These are phyloP conservation scores for Serilophus lunatus DNA, from an alignment of 2,113 vertebrate species.

Conservation along the genomic window DNA sequence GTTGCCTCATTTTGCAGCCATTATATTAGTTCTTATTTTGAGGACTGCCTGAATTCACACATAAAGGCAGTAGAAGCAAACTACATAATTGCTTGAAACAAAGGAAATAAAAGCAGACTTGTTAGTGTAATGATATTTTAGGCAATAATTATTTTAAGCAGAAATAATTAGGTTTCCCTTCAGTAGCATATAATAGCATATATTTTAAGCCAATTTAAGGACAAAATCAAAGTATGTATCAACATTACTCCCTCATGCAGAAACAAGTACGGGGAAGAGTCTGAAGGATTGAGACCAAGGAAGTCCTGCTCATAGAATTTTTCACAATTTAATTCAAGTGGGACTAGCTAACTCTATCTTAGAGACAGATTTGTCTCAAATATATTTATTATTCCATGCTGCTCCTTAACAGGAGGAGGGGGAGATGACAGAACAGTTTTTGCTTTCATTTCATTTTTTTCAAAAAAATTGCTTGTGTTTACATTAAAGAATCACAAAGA, in stretches of 20 bases:
- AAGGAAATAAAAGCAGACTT: conserved; percentile 20
- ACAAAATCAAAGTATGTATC: not conserved
- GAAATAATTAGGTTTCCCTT: conserved; percentile 31
- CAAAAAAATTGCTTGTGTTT: not conserved
- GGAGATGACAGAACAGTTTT: not conserved
- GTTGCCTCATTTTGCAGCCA: not conserved
- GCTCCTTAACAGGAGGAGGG: not conserved
- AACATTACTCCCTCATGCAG: not conserved
- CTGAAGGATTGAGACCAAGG: not conserved
- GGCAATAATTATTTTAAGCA: conserved; percentile 18
- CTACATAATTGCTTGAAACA: conserved; percentile 14
- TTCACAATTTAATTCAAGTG: not conserved
- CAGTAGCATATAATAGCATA: not conserved
- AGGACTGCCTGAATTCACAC: not conserved
- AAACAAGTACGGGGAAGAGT: not conserved
- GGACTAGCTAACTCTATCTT: not conserved
- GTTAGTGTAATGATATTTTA: conserved; percentile 11
- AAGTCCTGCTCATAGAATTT: not conserved
- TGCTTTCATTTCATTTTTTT: not conserved
- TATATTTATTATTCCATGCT: not conserved
- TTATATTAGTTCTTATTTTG: not conserved
- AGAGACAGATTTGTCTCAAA: not conserved
- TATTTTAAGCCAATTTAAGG: not conserved
- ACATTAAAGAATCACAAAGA: not conserved
- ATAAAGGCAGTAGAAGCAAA: not conserved